These are phyloP conservation scores for Cotesia typhae DNA, from an alignment of 1,140 invertebrate genomes.

Conservation along the genomic window DNA sequence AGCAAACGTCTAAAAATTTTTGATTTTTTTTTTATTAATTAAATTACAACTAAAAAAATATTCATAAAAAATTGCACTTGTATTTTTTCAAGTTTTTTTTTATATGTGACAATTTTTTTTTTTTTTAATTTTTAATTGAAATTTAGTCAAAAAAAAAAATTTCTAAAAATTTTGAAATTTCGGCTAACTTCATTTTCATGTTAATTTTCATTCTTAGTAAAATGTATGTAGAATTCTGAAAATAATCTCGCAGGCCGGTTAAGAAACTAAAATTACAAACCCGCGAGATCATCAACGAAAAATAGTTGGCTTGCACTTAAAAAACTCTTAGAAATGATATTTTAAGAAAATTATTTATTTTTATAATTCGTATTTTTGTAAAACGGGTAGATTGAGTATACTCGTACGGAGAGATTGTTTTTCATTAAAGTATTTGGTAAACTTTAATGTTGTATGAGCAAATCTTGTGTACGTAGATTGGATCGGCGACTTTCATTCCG, in stretches of 20 bases:
- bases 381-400: too few relatives aligned
- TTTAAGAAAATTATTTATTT: background rate
- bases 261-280: background rate
- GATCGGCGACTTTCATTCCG: constrained; percentile 27
- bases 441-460: background rate
- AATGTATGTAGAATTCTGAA: constrained; percentile 5
- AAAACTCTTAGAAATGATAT: background rate
- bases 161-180: too few relatives aligned
- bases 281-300: constrained; percentile 2
- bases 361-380: background rate
- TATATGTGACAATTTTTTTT: too few relatives aligned
- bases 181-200: too few relatives aligned
- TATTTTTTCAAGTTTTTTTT: too few relatives aligned
- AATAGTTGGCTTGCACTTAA: background rate
- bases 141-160: too few relatives aligned
- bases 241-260: constrained; percentile 13
- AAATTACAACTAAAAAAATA: too few relatives aligned
- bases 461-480: constrained; percentile 13
- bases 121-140: too few relatives aligned
- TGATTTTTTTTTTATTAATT: too few relatives aligned
- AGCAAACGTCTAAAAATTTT: too few relatives aligned
- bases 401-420: too few relatives aligned
- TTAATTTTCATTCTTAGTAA: background rate
- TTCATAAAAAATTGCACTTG: too few relatives aligned
- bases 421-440: background rate